These are phyloP conservation scores for Campopleginae sp. DNA, from an alignment of 2,888 invertebrate genomes.

Conservation along the genomic window DNA sequence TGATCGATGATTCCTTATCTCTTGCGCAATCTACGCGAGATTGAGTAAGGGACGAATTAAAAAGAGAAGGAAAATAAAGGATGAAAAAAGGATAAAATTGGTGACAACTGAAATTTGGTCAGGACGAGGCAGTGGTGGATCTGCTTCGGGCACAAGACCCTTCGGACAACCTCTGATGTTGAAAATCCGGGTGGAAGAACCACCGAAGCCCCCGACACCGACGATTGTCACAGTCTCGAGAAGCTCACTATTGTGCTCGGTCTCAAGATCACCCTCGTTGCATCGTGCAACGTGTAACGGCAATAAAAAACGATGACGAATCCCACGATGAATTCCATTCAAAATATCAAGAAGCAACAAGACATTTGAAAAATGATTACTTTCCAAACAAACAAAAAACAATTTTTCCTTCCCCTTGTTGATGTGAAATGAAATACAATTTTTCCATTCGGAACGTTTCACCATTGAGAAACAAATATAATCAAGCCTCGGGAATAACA, in stretches of 20 bases:
- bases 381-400: background rate
- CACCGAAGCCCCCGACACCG: slow-evolving; percentile 67
- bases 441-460: background rate
- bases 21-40: slow-evolving; percentile 20
- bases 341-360: background rate
- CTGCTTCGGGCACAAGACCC: slow-evolving; percentile 87
- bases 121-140: slow-evolving; percentile 82
- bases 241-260: slow-evolving; percentile 66
- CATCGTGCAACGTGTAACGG: slow-evolving; percentile 83
- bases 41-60: slow-evolving; percentile 5
- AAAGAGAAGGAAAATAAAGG: slow-evolving; percentile 16
- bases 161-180: slow-evolving; percentile 93
- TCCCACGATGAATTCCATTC: background rate
- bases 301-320: slow-evolving; percentile 83
- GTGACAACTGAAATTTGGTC: slow-evolving; percentile 68
- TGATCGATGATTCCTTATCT: slow-evolving; percentile 54
- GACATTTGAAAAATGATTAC: background rate
- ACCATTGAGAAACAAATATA: no score
- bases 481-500: no score
- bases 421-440: background rate
- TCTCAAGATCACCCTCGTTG: slow-evolving; percentile 66
- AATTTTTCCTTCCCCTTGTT: background rate
- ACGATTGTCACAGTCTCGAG: slow-evolving; percentile 73
- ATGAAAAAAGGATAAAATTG: slow-evolving; percentile 23
- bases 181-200: slow-evolving; percentile 75